phyloP scores from a whole-genome alignment of 2,888 invertebrate genomes.

The Tholera decimalis region DNA sequence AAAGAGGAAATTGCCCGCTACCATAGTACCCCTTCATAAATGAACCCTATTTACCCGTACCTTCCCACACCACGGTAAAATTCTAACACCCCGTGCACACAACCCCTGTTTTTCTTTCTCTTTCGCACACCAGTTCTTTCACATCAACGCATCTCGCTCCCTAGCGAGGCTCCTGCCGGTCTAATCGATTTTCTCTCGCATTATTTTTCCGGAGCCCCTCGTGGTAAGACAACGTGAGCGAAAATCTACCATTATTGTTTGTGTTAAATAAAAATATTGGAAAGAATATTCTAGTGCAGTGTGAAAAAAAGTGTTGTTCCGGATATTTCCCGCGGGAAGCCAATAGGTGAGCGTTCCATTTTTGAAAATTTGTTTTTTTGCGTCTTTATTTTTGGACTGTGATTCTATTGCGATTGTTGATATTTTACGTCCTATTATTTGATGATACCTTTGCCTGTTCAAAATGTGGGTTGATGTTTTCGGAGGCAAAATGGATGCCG shows the following conservation, averaged over 20 bases:
- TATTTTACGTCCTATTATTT: slow-evolving; percentile 17
- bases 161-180: slow-evolving; percentile 37
- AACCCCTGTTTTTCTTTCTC: slow-evolving; percentile 44
- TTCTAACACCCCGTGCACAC: slow-evolving; percentile 52
- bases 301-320: slow-evolving; percentile 33
- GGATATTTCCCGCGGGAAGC: slow-evolving; percentile 23
- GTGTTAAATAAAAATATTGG: slow-evolving; percentile 52
- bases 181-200: slow-evolving; percentile 68
- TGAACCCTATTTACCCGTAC: slow-evolving; percentile 65
- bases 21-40: slow-evolving; percentile 61
- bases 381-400: background rate
- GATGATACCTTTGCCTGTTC: slow-evolving; percentile 30
- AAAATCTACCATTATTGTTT: slow-evolving; percentile 41
- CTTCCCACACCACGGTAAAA: slow-evolving; percentile 55
- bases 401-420: slow-evolving; percentile 17
- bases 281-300: slow-evolving; percentile 41
- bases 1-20: background rate
- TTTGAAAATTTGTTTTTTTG: slow-evolving; percentile 9
- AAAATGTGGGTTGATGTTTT: background rate
- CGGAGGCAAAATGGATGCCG: slow-evolving; percentile 17
- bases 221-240: slow-evolving; percentile 56
- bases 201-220: slow-evolving; percentile 62
- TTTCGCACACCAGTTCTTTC: slow-evolving; percentile 24
- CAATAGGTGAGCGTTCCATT: slow-evolving; percentile 51
- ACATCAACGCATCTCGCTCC: slow-evolving; percentile 37